Percentiles rank a stretch among this genome's conserved stretches.
Conservation (phyloP, 30 jellyfish, hydroid and myxozoan species). For the Cassiopea xamachana region DNA sequence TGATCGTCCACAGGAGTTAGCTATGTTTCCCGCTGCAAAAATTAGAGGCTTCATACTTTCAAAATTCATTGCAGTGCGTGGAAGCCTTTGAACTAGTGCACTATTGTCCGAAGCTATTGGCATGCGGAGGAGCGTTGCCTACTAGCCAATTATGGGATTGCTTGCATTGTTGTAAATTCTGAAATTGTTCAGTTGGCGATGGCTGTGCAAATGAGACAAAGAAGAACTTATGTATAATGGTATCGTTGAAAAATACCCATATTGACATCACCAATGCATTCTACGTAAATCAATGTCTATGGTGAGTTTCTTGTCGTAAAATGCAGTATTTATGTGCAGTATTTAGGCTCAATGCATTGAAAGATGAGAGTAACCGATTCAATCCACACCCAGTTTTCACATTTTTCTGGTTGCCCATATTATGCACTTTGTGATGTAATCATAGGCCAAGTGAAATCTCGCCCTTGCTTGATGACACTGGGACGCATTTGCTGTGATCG, state of each 20-base stretch:
- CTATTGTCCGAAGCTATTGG: neutral
- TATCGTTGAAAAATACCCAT: neutral
- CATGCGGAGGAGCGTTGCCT: conserved; percentile 11
- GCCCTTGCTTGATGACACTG: neutral
- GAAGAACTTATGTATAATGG: neutral
- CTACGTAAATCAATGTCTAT: neutral
- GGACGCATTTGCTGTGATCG: neutral
- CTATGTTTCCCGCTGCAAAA: too few relatives aligned
- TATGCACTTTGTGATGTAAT: conserved; percentile 2
- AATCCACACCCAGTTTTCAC: conserved; percentile 9
- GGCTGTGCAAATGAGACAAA: conserved; percentile 18
- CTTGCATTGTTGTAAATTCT: conserved; percentile 34
- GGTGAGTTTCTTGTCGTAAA: neutral
- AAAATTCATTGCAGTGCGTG: neutral
- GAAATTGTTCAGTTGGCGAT: conserved; percentile 39
- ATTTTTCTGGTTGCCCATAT: conserved; percentile 3
- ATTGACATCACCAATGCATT: neutral
- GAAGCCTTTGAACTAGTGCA: neutral
- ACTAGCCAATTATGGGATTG: conserved; percentile 44
- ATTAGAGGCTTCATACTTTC: too few relatives aligned
- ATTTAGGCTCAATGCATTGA: too few relatives aligned
- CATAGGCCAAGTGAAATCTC: neutral
- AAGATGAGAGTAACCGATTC: neutral
- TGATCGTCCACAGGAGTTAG: too few relatives aligned
- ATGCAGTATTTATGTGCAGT: neutral